Percentiles rank a stretch among this genome's conserved stretches.
These are phyloP conservation scores for Danionella cerebrum DNA, from an alignment of 2,113 vertebrate genomes.

Conservation along the genomic window DNA sequence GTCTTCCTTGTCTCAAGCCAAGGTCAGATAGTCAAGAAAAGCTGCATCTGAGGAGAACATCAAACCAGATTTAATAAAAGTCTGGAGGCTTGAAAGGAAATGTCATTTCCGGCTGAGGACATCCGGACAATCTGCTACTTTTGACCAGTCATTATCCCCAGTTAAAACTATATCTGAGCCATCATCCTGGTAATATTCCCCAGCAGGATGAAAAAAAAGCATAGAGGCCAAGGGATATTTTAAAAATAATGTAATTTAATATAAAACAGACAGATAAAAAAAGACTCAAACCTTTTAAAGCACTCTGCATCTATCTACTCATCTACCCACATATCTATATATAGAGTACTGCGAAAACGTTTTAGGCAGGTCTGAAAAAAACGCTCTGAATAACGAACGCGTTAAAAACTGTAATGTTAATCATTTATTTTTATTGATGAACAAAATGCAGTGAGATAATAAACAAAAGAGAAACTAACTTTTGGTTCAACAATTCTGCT, in stretches of 20 bases:
- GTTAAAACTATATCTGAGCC: conserved; percentile 15
- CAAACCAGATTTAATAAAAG: neutral
- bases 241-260: neutral
- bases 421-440: too few species aligned
- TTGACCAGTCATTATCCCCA: neutral
- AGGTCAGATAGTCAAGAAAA: conserved; percentile 39
- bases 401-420: too few species aligned
- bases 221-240: conserved; percentile 21
- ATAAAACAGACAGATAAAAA: neutral
- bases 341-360: too few species aligned
- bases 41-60: neutral
- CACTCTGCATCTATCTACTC: too few species aligned
- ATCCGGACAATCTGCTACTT: neutral
- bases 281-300: too few species aligned
- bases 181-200: conserved; percentile 43
- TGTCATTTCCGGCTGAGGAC: neutral
- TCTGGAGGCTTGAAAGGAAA: neutral
- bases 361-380: too few species aligned
- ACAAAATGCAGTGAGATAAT: too few species aligned
- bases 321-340: too few species aligned
- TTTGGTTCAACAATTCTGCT: too few species aligned
- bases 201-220: conserved; percentile 16
- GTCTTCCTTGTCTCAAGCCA: conserved; percentile 36
- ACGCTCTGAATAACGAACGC: too few species aligned
- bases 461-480: too few species aligned